Conservation (phyloP, 1,140 invertebrate genomes). For the Carcinoscorpius rotundicauda region DNA sequence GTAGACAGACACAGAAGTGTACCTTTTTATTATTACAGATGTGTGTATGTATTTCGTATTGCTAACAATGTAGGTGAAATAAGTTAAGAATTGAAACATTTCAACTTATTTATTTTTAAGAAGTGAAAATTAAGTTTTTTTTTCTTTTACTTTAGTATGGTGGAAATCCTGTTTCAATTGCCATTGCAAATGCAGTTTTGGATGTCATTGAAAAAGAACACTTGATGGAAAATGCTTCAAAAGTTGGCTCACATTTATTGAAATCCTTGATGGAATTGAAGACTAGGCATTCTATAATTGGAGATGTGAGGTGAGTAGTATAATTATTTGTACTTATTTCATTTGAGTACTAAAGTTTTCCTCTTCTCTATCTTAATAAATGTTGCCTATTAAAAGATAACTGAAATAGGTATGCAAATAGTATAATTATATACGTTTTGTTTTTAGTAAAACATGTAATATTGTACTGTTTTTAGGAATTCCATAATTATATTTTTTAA, state of each 20-base stretch:
- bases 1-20: too few species aligned
- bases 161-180: conserved; percentile 95
- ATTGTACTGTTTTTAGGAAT: too few species aligned
- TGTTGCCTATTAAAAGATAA: conserved; percentile 3
- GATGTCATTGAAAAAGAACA: conserved; percentile 76
- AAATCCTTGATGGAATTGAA: conserved; percentile 53
- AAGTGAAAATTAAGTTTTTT: neutral
- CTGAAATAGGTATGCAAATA: too few species aligned
- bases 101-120: neutral
- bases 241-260: conserved; percentile 68
- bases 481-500: too few species aligned
- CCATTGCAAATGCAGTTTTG: conserved; percentile 87
- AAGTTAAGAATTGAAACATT: neutral
- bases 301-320: conserved; percentile 38
- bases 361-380: conserved; percentile 4
- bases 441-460: too few species aligned
- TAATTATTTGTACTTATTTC: conserved; percentile 10
- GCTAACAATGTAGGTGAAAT: conserved; percentile 3
- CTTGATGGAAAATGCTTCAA: conserved; percentile 62
- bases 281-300: conserved; percentile 63
- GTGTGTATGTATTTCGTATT: too few species aligned
- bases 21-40: too few species aligned
- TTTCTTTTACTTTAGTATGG: conserved; percentile 59
- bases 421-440: too few species aligned
- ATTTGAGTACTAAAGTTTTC: conserved; percentile 2